Base-by-base conservation (phyloP, 2,113 vertebrate genomes). In the Engystomops pustulosus region DNA sequence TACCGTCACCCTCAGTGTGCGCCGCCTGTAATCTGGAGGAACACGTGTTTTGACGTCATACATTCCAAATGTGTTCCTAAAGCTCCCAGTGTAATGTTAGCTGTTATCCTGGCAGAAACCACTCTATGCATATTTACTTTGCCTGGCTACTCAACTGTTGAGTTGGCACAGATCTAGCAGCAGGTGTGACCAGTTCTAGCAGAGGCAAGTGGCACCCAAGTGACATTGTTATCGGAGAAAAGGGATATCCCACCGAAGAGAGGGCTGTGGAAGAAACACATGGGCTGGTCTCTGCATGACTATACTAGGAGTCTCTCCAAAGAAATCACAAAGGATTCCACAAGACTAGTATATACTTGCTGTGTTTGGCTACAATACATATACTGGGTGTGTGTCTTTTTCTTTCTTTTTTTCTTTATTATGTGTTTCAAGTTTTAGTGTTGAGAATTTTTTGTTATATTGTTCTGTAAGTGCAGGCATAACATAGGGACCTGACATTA, bases 91-190 rank as follows among this genome's bases (percentile, higher is more conserved):
- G 82, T 84, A 84, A 84, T n/a, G 72, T 65, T 69, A 78, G 72
- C 82, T 69, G 82, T 60, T 47, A 68, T 34, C 30, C 72, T 84
- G 81, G 70, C 81, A 83, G 55, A 25, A 17, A 49, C 55, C n/a
- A 38, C 55, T 76, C n/a, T 75, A 34, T 34, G 58, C 80, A 72
- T 84, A 45, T 67, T 68, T 76, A 62, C 72, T 77, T 77, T 77
- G 30, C 72, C 65, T 69, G 82, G 72, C 72, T 68, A 75, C 72
- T 53, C 58, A 84, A 53, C 71, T 65, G 71, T 76, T 44, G 67
- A 85, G 25, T 69, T 87, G 87, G 78, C 81, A 87, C 60, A 75
- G 60, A 87, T 86, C 47, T 32, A 85, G 79, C 55, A 88, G 58
- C 68, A 0, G 0, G 11, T 81, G 78, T 71, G 51, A 86, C 79